Percentiles rank a stretch among this genome's conserved stretches.
These are phyloP conservation scores for Ceriagrion tenellum DNA, from an alignment of 2,888 invertebrate species.

Conservation along the genomic window DNA sequence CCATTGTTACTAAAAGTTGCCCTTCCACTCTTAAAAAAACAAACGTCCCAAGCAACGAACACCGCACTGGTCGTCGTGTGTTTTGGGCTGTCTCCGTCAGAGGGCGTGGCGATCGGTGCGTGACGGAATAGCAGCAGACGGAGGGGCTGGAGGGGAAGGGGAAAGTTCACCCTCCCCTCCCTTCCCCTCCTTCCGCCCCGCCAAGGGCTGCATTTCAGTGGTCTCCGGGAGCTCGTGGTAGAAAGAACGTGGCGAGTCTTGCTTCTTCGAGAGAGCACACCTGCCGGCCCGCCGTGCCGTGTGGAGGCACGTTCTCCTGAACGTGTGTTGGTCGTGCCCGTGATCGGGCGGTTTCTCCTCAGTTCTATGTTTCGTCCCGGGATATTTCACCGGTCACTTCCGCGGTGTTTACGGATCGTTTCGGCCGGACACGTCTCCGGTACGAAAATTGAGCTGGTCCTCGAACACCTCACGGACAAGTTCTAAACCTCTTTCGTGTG, in stretches of 20 bases:
- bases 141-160: not conserved
- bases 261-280: not conserved
- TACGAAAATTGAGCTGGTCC: not conserved
- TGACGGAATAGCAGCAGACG: constrained; percentile 25
- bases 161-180: not conserved
- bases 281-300: not conserved
- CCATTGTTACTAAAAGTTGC: too few species aligned
- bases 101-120: constrained; percentile 51
- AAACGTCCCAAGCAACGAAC: not conserved
- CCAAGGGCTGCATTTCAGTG: not conserved
- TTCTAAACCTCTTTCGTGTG: not conserved
- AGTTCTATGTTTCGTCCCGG: not conserved
- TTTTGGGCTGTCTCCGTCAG: constrained; percentile 2
- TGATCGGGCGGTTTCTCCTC: not conserved
- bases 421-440: not conserved
- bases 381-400: not conserved
- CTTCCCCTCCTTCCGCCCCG: not conserved
- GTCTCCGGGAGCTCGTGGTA: constrained; percentile 21
- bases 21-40: not conserved
- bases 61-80: not conserved
- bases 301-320: not conserved
- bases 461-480: not conserved
- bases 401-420: not conserved
- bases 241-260: not conserved
- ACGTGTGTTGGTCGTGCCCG: not conserved